phyloP scores from a whole-genome alignment of 2,888 invertebrate species.

The Hypomecis punctinalis region DNA sequence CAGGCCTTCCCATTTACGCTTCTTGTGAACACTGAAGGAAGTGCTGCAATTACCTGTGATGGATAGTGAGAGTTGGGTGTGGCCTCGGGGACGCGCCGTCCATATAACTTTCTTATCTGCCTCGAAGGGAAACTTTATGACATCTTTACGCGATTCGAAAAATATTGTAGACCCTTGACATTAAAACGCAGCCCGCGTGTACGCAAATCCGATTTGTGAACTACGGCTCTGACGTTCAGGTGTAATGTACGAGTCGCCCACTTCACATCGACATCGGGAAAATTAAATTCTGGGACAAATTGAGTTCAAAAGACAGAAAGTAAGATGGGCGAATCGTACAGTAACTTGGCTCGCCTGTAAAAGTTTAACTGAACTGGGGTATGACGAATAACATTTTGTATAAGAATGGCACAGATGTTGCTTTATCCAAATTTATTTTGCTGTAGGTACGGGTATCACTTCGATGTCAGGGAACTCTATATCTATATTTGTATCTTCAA shows the following conservation, averaged over 20 bases:
- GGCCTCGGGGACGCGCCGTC: conserved; percentile 70
- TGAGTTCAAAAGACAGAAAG: conserved; percentile 8
- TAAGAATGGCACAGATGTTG: neutral
- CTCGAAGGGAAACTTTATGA: conserved; percentile 77
- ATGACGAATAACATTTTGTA: neutral
- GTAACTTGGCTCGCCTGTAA: conserved; percentile 2
- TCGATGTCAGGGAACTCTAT: no score
- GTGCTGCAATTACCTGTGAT: conserved; percentile 78
- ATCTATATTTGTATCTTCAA: no score
- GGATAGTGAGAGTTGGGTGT: conserved; percentile 76
- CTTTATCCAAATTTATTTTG: neutral
- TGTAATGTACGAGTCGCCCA: conserved; percentile 22
- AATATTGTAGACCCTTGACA: conserved; percentile 73
- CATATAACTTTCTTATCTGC: conserved; percentile 79
- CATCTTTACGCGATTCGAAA: conserved; percentile 78
- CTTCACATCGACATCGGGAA: conserved; percentile 21
- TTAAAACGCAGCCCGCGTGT: conserved; percentile 63
- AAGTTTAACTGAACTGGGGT: neutral
- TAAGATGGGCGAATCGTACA: conserved; percentile 9
- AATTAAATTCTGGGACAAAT: conserved; percentile 24
- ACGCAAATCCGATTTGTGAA: conserved; percentile 59
- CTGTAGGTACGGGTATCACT: neutral
- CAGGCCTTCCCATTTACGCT: conserved; percentile 73
- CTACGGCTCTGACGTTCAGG: conserved; percentile 44
- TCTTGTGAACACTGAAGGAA: conserved; percentile 77